Percentiles rank a stretch among this genome's conserved stretches.
Conservation (phyloP, 1,140 invertebrate species). For the Brachystomella parvula region DNA sequence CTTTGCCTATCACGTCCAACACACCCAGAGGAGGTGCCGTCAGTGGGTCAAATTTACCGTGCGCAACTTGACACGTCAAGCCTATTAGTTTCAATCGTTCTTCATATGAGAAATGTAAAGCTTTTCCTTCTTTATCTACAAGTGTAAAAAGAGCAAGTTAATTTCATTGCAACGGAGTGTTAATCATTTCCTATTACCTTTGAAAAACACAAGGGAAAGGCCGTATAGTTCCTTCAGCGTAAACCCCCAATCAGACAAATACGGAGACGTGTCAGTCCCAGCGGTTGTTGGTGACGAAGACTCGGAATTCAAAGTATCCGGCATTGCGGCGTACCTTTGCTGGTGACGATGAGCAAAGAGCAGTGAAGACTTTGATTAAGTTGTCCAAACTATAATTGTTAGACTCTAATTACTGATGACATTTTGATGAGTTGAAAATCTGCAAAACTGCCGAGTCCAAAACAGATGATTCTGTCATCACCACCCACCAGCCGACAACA, state of each 20-base stretch:
- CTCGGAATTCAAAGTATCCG: not conserved
- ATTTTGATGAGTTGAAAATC: too few species aligned
- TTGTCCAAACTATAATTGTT: too few species aligned
- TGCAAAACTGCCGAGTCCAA: too few species aligned
- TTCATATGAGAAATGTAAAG: slow-evolving; percentile 85
- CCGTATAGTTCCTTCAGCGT: slow-evolving; percentile 72
- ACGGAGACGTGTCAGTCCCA: slow-evolving; percentile 15
- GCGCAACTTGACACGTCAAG: slow-evolving; percentile 78
- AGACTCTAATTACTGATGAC: too few species aligned
- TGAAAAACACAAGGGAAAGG: slow-evolving; percentile 76
- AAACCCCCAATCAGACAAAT: slow-evolving; percentile 53
- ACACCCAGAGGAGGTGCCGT: slow-evolving; percentile 79
- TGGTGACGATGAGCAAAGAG: too few species aligned
- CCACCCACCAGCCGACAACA: too few species aligned
- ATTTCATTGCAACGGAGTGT: too few species aligned
- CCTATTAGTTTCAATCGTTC: slow-evolving; percentile 86
- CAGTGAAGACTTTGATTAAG: not conserved
- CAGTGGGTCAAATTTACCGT: slow-evolving; percentile 70
- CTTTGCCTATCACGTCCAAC: slow-evolving; percentile 87
- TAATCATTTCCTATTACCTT: slow-evolving; percentile 54
- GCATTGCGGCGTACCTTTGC: not conserved
- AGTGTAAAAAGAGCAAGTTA: not conserved
- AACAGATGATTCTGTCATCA: too few species aligned
- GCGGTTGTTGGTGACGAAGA: not conserved
- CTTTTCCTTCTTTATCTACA: slow-evolving; percentile 94